A percentile compares a stretch with the other conserved stretches of the same genome.
These are phyloP conservation scores for Drosophila navojoa DNA, from an alignment of 1,140 invertebrate species.

Conservation along the genomic window DNA sequence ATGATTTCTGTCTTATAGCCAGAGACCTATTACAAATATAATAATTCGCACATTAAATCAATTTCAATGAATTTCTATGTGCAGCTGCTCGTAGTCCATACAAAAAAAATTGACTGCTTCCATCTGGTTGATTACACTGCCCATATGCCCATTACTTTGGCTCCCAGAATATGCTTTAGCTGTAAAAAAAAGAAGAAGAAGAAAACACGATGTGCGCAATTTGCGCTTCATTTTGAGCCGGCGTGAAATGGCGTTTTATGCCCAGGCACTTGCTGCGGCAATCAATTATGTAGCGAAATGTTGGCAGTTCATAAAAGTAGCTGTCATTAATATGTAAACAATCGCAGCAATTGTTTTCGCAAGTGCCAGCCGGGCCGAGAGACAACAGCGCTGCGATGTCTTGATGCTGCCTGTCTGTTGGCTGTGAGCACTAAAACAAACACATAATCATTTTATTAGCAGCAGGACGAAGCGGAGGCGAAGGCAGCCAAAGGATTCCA, in stretches of 20 bases:
- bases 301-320: constrained; percentile 68
- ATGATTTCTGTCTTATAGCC: no score
- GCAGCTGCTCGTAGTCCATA: no score
- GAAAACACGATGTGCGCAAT: constrained; percentile 4
- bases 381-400: constrained; percentile 28
- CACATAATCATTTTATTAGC: constrained; percentile 82
- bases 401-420: not conserved
- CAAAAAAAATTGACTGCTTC: no score
- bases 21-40: no score
- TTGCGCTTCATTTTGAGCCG: constrained; percentile 25
- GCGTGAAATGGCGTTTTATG: constrained; percentile 26
- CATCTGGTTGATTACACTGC: no score
- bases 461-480: constrained; percentile 51
- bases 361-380: constrained; percentile 41
- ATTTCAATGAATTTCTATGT: no score
- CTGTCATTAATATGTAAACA: constrained; percentile 79
- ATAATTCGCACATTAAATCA: no score
- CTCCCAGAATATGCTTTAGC: not conserved
- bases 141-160: not conserved
- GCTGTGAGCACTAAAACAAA: constrained; percentile 73
- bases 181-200: not conserved
- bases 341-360: constrained; percentile 65
- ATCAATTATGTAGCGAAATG: constrained; percentile 61
- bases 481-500: constrained; percentile 60
- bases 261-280: constrained; percentile 35